Percentiles rank a stretch among this genome's conserved stretches.
phyloP scores from a whole-genome alignment of 2,888 invertebrate species.

The Hypolimnas misippus region DNA sequence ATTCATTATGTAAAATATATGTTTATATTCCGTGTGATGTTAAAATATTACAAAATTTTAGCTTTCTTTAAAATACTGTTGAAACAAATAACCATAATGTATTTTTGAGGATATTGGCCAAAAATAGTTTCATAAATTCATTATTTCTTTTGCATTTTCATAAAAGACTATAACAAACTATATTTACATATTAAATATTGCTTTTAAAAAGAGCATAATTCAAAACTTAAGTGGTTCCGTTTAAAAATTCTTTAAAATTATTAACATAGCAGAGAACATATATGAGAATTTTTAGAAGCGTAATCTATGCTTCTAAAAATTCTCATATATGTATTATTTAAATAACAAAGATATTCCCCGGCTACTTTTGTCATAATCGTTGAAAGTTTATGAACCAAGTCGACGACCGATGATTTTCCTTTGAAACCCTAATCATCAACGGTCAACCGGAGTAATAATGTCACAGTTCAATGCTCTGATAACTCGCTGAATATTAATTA shows the following conservation, averaged over 20 bases:
- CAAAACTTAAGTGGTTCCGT: too few relatives aligned
- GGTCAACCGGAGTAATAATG: slow-evolving; percentile 57
- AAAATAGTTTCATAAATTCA: slow-evolving; percentile 2
- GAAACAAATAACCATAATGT: background rate
- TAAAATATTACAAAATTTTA: background rate
- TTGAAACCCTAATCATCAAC: slow-evolving; percentile 50
- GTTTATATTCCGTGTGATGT: background rate
- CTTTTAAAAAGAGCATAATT: too few relatives aligned
- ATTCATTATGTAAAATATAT: slow-evolving; percentile 7
- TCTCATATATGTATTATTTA: too few relatives aligned
- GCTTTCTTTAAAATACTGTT: slow-evolving; percentile 1
- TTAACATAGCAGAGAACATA: too few relatives aligned
- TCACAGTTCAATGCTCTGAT: slow-evolving; percentile 76
- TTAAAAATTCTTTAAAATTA: too few relatives aligned
- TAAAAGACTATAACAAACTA: too few relatives aligned
- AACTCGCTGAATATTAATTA: slow-evolving; percentile 48
- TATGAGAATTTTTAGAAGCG: too few relatives aligned
- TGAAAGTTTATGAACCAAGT: background rate
- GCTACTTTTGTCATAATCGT: background rate
- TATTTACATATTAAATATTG: too few relatives aligned
- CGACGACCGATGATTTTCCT: slow-evolving; percentile 31
- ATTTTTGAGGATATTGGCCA: background rate
- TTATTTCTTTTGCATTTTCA: background rate
- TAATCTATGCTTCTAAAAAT: too few relatives aligned
- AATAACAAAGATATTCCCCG: too few relatives aligned